Evolutionary conservation across 2,888 invertebrate species (phyloP), one percentile per base, ranked within the genome.

Genomic region (Nymphalis urticae): DNA sequence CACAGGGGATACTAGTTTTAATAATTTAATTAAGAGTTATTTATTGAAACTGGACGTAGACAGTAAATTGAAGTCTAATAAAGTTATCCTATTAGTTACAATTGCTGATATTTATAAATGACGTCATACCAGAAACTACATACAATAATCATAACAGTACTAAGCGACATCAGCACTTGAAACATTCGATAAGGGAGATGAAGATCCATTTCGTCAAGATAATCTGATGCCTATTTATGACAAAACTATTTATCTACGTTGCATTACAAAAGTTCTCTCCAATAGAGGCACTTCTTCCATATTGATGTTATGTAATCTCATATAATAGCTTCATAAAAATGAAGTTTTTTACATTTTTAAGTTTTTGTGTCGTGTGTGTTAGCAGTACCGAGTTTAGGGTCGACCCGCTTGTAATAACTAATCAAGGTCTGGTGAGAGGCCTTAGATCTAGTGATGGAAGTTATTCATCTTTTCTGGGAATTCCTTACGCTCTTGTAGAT

Each of bases 401-500:
- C 9, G 92, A 92, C 73, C 92, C 92, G 0, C 76, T 92, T 48
- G 92, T 92, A 16, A 73, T 88, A 5, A 82, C 88, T 48, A 78
- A 81, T 9, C 92, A 92, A 78, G 92, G 92, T 1, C 71, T 92
- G 36, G 85, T 92, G 27, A 84, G 85, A 73, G 92, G 92, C 16
- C 81, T 83, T 50, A 89, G 79, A 66, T 84, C 90, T 0, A 77
- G 75, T 5, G 86, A 91, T 76, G 89, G 89, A 19, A 85, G 85
- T 48, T 92, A 90, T 62, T 89, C 92, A 0, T 77, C 79, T 58
- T 92, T 92, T 73, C 75, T 90, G 60, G 92, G 92, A 60, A 84
- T 92, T 66, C 92, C 92, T 7, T 92, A 92, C 71, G 92, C 90
- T 24, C 74, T 79, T 72, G 85, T 92, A 17, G 85, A 91, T 73